These are phyloP conservation scores for Lithosia quadra DNA, from an alignment of 2,888 invertebrate species.

Conservation along the genomic window DNA sequence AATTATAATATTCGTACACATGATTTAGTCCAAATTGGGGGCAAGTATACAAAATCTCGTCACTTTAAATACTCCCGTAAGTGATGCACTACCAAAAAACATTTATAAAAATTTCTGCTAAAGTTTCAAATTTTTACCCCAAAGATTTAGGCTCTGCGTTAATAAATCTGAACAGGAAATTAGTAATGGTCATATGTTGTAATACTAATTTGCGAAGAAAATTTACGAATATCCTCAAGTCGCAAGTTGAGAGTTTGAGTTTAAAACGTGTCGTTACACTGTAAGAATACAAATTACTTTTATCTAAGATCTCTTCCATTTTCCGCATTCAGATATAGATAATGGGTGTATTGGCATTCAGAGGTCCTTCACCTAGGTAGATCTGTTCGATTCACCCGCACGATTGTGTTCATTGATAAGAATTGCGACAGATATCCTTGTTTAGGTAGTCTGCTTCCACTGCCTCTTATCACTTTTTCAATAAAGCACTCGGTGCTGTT, in stretches of 20 bases:
- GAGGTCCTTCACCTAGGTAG: constrained; percentile 37
- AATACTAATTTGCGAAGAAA: too few relatives aligned
- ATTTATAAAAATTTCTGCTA: too few relatives aligned
- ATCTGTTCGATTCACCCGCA: constrained; percentile 44
- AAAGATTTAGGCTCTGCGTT: too few relatives aligned
- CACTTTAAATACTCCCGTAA: too few relatives aligned
- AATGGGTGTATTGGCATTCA: constrained; percentile 2
- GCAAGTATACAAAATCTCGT: too few relatives aligned
- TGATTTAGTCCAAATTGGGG: too few relatives aligned
- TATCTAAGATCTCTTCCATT: neutral
- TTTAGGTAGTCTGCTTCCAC: constrained; percentile 9
- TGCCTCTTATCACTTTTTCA: neutral
- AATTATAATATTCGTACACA: too few relatives aligned
- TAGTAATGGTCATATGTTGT: too few relatives aligned
- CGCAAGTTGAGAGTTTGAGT: neutral
- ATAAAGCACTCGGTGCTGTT: neutral
- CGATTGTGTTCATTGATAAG: constrained; percentile 41
- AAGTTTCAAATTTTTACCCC: too few relatives aligned
- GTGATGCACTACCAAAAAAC: too few relatives aligned
- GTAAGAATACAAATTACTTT: constrained; percentile 5
- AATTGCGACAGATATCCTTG: constrained; percentile 28
- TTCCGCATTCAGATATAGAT: constrained; percentile 1
- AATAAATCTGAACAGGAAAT: too few relatives aligned
- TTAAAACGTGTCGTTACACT: neutral
- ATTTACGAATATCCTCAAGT: neutral